Base-by-base conservation (phyloP, 2,797 vertebrate genomes). In the Prunella strophiata region DNA sequence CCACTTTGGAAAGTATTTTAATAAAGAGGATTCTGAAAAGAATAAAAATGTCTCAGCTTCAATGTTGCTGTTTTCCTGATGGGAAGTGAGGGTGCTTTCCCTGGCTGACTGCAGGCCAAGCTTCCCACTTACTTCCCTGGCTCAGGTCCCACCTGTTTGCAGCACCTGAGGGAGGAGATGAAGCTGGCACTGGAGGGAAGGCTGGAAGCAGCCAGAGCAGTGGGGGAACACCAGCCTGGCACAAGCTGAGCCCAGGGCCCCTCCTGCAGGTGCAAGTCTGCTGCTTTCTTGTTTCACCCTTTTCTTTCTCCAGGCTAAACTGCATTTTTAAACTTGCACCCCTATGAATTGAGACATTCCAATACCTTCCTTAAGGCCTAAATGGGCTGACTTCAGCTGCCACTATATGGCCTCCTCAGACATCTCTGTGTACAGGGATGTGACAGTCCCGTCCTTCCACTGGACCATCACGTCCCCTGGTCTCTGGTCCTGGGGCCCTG, bases 371-470 rank as follows among this genome's bases (percentile, higher is more conserved):
- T 66, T 21, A 52, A 52, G 55, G 57, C 45, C 30, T 26, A 18
- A 45, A 48, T 8, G 40, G 58, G 84, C 32, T 77, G 66, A 45
- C 30, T 78, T 27, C 57, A 75, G 34, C 81, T 67, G 38, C 59
- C 2, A 11, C 63, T 96, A 97, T 7, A 92, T 47, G 34, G 95
- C 82, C 7, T 96, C 96, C 55, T 95, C 96, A 11, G 68, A 19
- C 7, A n/a, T 29, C 38, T 96, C 97, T 1, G 95, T 5, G 91
- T 98, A 98, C 47, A 99, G 95, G 10, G 94, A 94, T 0, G 98
- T 98, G 13, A 97, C 54, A 2, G 98, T 98, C 21, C 97, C 98
- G 0, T 99, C 98, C 85, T 98, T 98, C 98, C 98, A 98, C 13
- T 98, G 98, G 8, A 98, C 94, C 51, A 96, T 5, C 9, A 98